Percentiles rank a stretch among this genome's conserved stretches.
phyloP scores from a whole-genome alignment of 2,797 vertebrate species.

The Tinamus major region DNA sequence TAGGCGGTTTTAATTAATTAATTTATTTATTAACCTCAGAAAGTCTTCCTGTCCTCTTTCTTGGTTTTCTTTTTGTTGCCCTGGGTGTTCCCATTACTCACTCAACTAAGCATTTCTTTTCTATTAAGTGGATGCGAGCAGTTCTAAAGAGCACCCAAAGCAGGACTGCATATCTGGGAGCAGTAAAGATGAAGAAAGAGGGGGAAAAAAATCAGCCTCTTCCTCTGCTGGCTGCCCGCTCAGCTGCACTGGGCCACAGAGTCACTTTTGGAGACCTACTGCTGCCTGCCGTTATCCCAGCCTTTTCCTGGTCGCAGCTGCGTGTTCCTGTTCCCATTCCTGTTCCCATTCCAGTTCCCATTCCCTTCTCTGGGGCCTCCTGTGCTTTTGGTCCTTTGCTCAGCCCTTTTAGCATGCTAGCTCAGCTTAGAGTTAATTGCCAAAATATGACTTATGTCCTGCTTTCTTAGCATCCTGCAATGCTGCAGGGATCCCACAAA shows the following conservation, averaged over 20 bases:
- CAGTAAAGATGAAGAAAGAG: background rate
- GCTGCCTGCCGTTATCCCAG: background rate
- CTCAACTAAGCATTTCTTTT: background rate
- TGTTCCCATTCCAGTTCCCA: too few species aligned
- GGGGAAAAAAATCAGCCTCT: background rate
- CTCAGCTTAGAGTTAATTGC: background rate
- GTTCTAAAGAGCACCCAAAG: background rate
- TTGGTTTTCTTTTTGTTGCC: background rate
- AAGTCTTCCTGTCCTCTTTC: background rate
- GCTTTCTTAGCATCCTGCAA: background rate
- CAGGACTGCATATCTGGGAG: background rate
- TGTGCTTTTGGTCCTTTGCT: background rate
- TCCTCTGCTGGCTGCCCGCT: background rate
- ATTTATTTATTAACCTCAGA: background rate
- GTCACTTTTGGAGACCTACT: background rate
- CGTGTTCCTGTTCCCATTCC: background rate
- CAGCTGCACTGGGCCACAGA: background rate
- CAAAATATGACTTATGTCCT: background rate
- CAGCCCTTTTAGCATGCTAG: background rate
- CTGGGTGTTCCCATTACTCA: rapidly evolving
- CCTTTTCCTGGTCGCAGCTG: background rate
- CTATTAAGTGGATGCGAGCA: background rate
- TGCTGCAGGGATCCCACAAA: background rate
- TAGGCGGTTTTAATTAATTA: background rate
- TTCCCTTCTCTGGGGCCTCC: background rate